Evolutionary conservation across 2,888 invertebrate genomes (phyloP).

Genomic region (Acholoe squamosa): DNA sequence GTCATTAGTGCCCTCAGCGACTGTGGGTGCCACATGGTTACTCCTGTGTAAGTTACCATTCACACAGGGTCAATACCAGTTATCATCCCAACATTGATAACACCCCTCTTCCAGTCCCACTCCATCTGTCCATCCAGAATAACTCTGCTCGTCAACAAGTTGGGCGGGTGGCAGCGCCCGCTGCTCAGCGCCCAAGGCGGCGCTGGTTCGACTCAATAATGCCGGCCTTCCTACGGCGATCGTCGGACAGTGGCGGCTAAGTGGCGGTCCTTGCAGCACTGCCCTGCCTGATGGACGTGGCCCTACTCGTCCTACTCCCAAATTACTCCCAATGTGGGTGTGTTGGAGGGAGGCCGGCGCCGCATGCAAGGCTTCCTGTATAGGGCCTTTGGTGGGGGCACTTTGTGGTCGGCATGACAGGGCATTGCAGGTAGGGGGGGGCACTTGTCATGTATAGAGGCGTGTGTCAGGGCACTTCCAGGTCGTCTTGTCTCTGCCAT

Average conservation of each 20-base stretch:
- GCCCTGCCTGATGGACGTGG: neutral
- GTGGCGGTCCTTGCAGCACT: neutral
- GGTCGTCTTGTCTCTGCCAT: too few species aligned
- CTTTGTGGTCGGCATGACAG: neutral
- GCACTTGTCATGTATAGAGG: too few species aligned
- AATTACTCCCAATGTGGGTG: neutral
- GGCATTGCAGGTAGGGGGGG: neutral
- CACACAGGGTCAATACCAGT: too few species aligned
- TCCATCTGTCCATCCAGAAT: too few species aligned
- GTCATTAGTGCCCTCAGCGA: too few species aligned
- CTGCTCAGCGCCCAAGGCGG: neutral
- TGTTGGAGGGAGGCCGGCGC: neutral
- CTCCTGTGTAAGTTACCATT: too few species aligned
- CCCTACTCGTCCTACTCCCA: neutral
- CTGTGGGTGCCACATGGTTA: too few species aligned
- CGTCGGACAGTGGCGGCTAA: neutral
- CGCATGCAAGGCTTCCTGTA: neutral
- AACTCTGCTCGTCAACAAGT: too few species aligned
- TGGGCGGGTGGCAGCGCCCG: neutral
- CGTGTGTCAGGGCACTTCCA: too few species aligned
- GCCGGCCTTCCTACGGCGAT: neutral
- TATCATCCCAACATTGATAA: too few species aligned
- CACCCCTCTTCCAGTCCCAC: too few species aligned
- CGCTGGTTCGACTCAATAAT: slow-evolving; percentile 13
- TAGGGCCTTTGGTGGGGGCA: neutral